A percentile compares a stretch with the other conserved stretches of the same genome.
Evolutionary conservation across 1,140 invertebrate species (phyloP).

Genomic region (Ectropis grisescens): DNA sequence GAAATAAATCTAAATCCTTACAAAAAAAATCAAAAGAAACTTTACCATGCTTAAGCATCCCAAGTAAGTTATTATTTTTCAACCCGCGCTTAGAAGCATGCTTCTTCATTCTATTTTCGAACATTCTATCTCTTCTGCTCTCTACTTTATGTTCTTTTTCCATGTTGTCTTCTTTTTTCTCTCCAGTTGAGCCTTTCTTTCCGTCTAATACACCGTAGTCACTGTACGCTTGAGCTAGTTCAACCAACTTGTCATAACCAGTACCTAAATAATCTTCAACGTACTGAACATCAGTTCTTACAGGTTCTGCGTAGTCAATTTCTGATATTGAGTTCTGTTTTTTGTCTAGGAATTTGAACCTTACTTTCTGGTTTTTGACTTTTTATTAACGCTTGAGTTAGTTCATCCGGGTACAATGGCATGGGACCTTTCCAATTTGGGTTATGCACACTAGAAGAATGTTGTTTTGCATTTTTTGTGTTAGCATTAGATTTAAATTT

Average conservation of each 20-base stretch:
- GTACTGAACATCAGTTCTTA: conserved; percentile 38
- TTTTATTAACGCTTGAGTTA: conserved; percentile 38
- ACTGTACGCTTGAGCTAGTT: conserved; percentile 51
- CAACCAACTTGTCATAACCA: conserved; percentile 33
- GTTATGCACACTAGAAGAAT: conserved; percentile 16
- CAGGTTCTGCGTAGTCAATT: conserved; percentile 12
- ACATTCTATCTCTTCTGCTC: conserved; percentile 1
- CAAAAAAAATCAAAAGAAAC: no score
- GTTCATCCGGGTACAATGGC: conserved; percentile 41
- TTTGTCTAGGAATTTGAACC: conserved; percentile 12
- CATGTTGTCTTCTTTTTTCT: conserved; percentile 7
- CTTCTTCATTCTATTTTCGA: no score
- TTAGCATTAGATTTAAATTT: no score
- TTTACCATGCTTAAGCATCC: no score
- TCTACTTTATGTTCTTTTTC: conserved; percentile 1
- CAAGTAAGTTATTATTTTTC: no score
- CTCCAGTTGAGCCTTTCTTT: conserved; percentile 21
- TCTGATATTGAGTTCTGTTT: conserved; percentile 14
- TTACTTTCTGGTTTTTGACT: conserved; percentile 12
- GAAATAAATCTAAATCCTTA: no score
- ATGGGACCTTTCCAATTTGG: conserved; percentile 48
- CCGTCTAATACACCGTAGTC: conserved; percentile 47
- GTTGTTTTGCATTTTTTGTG: no score
- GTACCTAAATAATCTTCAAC: conserved; percentile 37
- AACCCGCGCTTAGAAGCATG: no score